A percentile compares a stretch with the other conserved stretches of the same genome.
Evolutionary conservation across 2,797 vertebrate species (phyloP).

Genomic region (Alectoris magna): DNA sequence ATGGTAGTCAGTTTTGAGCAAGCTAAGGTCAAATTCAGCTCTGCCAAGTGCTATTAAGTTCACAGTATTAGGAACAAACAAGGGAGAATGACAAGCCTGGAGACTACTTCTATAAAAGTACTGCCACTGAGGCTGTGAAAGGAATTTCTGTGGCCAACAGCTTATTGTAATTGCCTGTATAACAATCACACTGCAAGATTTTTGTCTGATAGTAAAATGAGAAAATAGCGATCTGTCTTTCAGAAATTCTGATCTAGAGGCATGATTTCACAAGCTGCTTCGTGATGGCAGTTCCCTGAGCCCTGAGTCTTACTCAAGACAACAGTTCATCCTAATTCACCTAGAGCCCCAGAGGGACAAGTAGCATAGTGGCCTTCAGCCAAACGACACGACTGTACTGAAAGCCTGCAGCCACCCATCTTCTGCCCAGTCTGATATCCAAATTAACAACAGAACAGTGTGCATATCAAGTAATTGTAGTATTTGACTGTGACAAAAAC

Average conservation of each 20-base stretch:
- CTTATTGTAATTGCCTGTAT: neutral
- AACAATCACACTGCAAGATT: neutral
- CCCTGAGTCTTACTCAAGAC: neutral
- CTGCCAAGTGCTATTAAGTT: neutral
- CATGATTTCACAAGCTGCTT: neutral
- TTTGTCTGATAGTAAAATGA: neutral
- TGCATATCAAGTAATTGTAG: neutral
- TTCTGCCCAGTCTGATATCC: neutral
- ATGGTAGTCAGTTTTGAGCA: neutral
- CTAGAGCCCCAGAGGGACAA: accelerated
- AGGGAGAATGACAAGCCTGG: neutral
- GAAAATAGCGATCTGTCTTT: neutral
- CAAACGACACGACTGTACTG: neutral
- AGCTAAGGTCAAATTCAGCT: neutral
- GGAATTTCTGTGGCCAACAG: neutral
- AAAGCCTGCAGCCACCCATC: neutral
- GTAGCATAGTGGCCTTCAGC: neutral
- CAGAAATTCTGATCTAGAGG: neutral
- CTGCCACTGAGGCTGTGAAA: neutral
- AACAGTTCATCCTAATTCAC: neutral
- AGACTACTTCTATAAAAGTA: neutral
- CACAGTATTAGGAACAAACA: neutral
- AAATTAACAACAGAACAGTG: neutral
- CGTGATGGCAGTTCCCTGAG: neutral
- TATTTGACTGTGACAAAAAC: neutral